phyloP scores from a whole-genome alignment of 2,888 invertebrate genomes.

The Copidosoma aretas region DNA sequence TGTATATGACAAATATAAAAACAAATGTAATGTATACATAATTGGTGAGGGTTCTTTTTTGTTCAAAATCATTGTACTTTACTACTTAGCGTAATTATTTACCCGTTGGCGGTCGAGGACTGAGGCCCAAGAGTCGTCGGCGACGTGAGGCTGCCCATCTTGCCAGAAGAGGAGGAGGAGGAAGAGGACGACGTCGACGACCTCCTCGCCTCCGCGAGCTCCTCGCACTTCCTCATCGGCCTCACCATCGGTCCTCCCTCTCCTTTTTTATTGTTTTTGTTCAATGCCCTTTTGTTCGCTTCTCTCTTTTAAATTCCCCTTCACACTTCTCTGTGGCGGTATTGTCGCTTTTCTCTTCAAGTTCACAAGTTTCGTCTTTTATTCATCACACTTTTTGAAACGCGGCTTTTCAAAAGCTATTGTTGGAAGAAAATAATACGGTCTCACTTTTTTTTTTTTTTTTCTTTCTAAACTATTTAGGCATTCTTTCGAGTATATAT shows the following conservation, averaged over 20 bases:
- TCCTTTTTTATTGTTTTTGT: slow-evolving; percentile 11
- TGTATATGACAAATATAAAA: no score
- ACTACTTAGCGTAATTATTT: no score
- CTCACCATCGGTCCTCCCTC: slow-evolving; percentile 35
- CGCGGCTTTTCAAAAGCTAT: not conserved
- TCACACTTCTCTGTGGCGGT: not conserved
- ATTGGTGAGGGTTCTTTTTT: no score
- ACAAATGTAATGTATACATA: no score
- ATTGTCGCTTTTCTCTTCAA: no score
- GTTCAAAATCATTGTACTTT: no score
- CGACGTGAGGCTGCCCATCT: slow-evolving; percentile 2
- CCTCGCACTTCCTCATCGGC: slow-evolving; percentile 45
- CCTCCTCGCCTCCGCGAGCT: slow-evolving; percentile 42
- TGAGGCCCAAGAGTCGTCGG: not conserved
- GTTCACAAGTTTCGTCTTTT: no score
- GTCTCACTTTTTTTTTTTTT: slow-evolving; percentile 1
- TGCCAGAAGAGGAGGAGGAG: slow-evolving; percentile 1
- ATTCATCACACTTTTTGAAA: not conserved
- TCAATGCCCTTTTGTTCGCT: not conserved
- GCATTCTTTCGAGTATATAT: no score
- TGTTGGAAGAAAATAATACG: slow-evolving; percentile 7
- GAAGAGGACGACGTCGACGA: slow-evolving; percentile 36
- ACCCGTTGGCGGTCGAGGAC: slow-evolving; percentile 53
- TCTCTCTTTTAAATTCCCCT: not conserved
- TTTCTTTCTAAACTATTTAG: not conserved